Percentiles rank a stretch among this genome's conserved stretches.
These are phyloP conservation scores for Peromyscus maniculatus DNA, from an alignment of 2,113 vertebrate species.

Conservation along the genomic window DNA sequence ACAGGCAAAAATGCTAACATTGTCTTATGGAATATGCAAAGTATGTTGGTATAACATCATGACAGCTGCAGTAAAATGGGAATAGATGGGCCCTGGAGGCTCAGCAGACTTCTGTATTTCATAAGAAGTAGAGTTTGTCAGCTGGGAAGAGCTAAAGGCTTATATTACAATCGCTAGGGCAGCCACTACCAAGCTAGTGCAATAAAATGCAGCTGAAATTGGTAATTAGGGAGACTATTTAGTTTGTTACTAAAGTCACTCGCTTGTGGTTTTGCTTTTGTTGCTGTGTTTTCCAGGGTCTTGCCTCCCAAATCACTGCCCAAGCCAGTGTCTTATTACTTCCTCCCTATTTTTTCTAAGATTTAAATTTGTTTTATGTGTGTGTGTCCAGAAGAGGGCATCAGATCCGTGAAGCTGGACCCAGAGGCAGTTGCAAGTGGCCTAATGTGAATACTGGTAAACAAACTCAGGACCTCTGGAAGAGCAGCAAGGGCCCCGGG, in stretches of 20 bases:
- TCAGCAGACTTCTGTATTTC: background rate
- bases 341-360: background rate
- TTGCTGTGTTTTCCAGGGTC: background rate
- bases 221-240: too few relatives aligned
- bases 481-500: background rate
- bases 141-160: too few relatives aligned
- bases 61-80: too few relatives aligned
- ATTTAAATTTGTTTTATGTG: background rate
- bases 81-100: too few relatives aligned
- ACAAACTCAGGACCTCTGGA: background rate
- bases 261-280: background rate
- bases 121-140: background rate
- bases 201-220: background rate
- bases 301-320: background rate
- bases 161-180: background rate
- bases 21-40: too few relatives aligned
- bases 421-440: background rate
- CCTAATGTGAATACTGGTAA: background rate
- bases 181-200: background rate
- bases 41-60: fast-evolving
- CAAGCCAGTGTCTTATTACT: background rate
- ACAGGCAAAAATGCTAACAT: background rate
- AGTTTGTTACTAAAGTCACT: background rate
- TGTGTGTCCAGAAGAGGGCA: background rate
- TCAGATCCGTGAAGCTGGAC: background rate